Evolutionary conservation across 30 jellyfish, hydroid and myxozoan genomes (phyloP).

Genomic region (Turritopsis dohrnii): DNA sequence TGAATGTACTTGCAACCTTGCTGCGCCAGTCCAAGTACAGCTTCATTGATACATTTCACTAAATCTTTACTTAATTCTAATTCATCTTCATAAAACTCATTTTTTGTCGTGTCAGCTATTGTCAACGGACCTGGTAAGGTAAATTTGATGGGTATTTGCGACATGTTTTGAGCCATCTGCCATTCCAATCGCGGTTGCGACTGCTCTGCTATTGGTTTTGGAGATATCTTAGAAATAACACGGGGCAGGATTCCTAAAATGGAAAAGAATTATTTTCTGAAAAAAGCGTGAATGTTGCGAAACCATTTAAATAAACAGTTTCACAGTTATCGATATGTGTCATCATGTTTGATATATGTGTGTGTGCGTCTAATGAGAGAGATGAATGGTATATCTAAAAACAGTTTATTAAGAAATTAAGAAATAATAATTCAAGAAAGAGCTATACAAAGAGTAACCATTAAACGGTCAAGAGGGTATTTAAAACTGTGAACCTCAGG

Average conservation of each 20-base stretch:
- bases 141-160: slow-evolving; percentile 43
- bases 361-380: too few species aligned
- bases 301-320: too few species aligned
- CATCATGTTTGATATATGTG: too few species aligned
- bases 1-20: slow-evolving; percentile 81
- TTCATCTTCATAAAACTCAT: slow-evolving; percentile 58
- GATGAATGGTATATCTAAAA: too few species aligned
- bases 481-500: too few species aligned
- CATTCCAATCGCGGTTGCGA: slow-evolving; percentile 45
- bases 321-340: too few species aligned
- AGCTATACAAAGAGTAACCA: too few species aligned
- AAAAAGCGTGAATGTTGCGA: too few species aligned
- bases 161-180: slow-evolving; percentile 48
- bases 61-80: slow-evolving; percentile 34
- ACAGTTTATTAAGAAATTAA: too few species aligned
- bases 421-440: too few species aligned
- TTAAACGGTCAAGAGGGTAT: too few species aligned
- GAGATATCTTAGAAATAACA: slow-evolving; percentile 39
- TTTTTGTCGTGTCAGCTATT: slow-evolving; percentile 45
- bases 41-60: slow-evolving; percentile 41
- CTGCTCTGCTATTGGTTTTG: slow-evolving; percentile 33
- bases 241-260: slow-evolving; percentile 42
- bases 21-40: slow-evolving; percentile 40
- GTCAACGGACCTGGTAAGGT: slow-evolving; percentile 90
- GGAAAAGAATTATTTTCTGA: too few species aligned